Evolutionary conservation across 2,888 invertebrate genomes (phyloP), one percentile per base, ranked within the genome.

Genomic region (Andrena haemorrhoa): DNA sequence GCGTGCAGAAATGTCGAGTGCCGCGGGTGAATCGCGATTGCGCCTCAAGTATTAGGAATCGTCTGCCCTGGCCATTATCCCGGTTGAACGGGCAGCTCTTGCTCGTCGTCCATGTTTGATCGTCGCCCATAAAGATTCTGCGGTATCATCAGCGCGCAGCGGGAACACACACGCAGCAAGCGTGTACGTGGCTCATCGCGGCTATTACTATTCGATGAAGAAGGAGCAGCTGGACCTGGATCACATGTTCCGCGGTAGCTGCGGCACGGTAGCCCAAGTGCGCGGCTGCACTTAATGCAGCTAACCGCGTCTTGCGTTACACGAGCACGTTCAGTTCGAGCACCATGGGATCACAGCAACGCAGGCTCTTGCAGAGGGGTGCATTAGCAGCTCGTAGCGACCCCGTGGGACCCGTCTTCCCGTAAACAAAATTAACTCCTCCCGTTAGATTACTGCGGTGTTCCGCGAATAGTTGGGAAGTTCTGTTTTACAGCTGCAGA

Each of bases 101-200:
- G 56, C 16, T 26, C 29, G 53, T 41, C 41, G 41, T 41, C 41
- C 41, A 41, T 41, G 41, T 7, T 8, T 23, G 73, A 70, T 79
- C 75, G 51, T 80, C 64, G 31, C 77, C 70, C 58, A 8, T 23
- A 35, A 75, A 75, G 64, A 79, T 78, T 76, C 70, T 66, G 76
- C 61, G 79, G 86, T 74, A 79, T 75, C 75, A 79, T 86, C 81
- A 65, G 49, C 69, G 58, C 49, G n/a, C 64, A 47, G 16, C 35
- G 47, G 64, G 33, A 64, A 69, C 64, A 29, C 64, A 31, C 53
- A 56, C n/a, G 29, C 6, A 2, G 58, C 16, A 41, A 41, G n/a
- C 47, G n/a, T 35, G 65, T 53, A 63, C 61, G 53, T 63, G 75
- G 51, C 75, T 84, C 58, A 41, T 78, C 84, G 29, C 68, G 31